Evolutionary conservation across 2,113 vertebrate genomes (phyloP), one percentile per base, ranked within the genome.

Genomic region (Equus przewalskii): DNA sequence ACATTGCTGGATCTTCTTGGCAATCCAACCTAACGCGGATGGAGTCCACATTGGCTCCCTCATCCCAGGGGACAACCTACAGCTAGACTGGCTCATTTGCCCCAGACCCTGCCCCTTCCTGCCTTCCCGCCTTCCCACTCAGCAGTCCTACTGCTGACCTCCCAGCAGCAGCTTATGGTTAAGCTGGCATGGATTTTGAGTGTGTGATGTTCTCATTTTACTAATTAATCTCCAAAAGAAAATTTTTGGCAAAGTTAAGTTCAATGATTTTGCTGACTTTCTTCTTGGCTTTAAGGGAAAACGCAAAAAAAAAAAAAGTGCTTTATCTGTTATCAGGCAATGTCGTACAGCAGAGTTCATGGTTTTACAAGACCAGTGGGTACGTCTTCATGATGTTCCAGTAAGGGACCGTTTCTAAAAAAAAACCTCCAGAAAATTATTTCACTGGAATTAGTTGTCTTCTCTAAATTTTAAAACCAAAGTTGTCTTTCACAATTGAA

Each of bases 381-480:
- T 36, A 41, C 26, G n/a, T 64, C 16, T 79, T 73, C 13, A 51
- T 2, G 22, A 83, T 51, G 54, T 86, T 72, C 65, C 33, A 84
- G 62, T 13, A 28, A 5, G 56, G 28, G 36, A 5, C 1, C 16
- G 4, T 78, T 73, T 86, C 75, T 6, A 5, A 46, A 69, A 83
- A 56, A 72, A 28, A 36, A 51, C 58, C 69, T 70, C 44, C n/a
- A 92, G 18, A 89, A 22, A 16, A 89, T 78, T 44, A 36, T 41
- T 80, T 92, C 30, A 62, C 51, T 65, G 13, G 9, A 54, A 93
- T 33, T n/a, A 22, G 62, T 79, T 80, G 79, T 79, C n/a, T 85
- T 92, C 13, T 30, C 36, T 26, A 81, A 82, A 62, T 91, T 82
- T 92, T 93, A 96, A 96, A 96, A 54, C 49, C 75, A 15, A 81